These are phyloP conservation scores for Coelopa pilipes DNA, from an alignment of 2,888 invertebrate species.

Conservation along the genomic window DNA sequence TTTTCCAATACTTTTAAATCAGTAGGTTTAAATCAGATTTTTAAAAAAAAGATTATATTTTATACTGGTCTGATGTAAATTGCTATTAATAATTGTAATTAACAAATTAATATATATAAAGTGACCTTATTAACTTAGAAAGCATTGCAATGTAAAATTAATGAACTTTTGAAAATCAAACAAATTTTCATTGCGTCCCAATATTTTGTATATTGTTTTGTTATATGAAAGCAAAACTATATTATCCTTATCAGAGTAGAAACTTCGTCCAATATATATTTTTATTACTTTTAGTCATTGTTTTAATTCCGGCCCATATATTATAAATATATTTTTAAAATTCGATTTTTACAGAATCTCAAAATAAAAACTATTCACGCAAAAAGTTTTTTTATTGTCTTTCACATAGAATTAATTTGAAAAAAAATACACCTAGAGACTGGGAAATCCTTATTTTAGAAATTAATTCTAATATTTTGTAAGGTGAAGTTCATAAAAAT, in stretches of 20 bases:
- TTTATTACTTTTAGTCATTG: neutral
- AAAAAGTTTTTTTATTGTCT: neutral
- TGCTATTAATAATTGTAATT: no score
- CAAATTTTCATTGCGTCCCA: slow-evolving; percentile 3
- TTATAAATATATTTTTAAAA: neutral
- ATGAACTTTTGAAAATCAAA: neutral
- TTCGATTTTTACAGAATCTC: neutral
- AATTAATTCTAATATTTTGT: neutral
- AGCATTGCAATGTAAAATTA: neutral
- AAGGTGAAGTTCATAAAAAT: neutral
- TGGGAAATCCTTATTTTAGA: no score
- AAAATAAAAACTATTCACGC: neutral
- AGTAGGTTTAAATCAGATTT: neutral
- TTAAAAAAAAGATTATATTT: neutral
- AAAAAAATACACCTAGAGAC: no score
- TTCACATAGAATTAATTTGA: no score
- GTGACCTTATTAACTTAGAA: slow-evolving; percentile 27
- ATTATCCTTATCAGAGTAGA: slow-evolving; percentile 16
- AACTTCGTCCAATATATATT: slow-evolving; percentile 22
- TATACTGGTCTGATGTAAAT: no score
- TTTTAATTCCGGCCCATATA: neutral
- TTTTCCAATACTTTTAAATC: no score
- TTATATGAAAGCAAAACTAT: neutral
- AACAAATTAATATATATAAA: slow-evolving; percentile 16
- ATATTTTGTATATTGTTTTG: slow-evolving; percentile 21